Base-by-base conservation (phyloP, 2,797 vertebrate species). In the Hydrolagus colliei region DNA sequence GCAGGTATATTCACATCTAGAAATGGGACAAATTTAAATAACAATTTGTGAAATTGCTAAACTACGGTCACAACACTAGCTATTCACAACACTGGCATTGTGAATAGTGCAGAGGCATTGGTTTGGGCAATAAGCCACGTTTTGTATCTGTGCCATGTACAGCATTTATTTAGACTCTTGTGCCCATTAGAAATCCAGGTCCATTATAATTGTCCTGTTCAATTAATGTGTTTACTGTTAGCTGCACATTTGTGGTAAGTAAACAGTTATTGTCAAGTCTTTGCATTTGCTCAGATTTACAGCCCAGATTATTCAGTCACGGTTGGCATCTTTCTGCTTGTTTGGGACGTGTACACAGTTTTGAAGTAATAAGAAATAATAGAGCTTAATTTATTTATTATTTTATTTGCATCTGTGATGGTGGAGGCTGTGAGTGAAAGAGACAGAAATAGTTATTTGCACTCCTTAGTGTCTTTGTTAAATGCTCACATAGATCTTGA, bases 161-260 rank as follows among this genome's bases (percentile, higher is more conserved):
- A 68, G 14, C 65, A 20, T 71, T 68, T 65, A 65, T 10, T 68
- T 71, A 10, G 27, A 41, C 27, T 10, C 71, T 14, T 71, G 22
- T 18, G 65, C n/a, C 32, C 16, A 20, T 84, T 27, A 41, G 9
- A 71, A 71, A 18, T 41, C 79, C 63, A 71, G 62, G 22, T 12
- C 7, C 22, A 18, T 68, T 52, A 41, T 71, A 84, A n/a, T 84
- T 84, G 65, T 67, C 9, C 71, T 41, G 79, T 71, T 84, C 79
- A n/a, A 67, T 71, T 84, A 84, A 71, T 82, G 32, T 84, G 79
- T 84, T 84, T 84, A 71, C 79, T 41, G 79, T 84, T 80, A 16
- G 22, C 77, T 32, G 77, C 65, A 65, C 65, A 32, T 80, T 41
- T 18, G 8, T 68, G 16, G 65, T 41, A 80, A 71, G 79, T 84